Percentiles rank a stretch among this genome's conserved stretches.
Evolutionary conservation across 2,888 invertebrate genomes (phyloP).

Genomic region (Machimus rusticus): DNA sequence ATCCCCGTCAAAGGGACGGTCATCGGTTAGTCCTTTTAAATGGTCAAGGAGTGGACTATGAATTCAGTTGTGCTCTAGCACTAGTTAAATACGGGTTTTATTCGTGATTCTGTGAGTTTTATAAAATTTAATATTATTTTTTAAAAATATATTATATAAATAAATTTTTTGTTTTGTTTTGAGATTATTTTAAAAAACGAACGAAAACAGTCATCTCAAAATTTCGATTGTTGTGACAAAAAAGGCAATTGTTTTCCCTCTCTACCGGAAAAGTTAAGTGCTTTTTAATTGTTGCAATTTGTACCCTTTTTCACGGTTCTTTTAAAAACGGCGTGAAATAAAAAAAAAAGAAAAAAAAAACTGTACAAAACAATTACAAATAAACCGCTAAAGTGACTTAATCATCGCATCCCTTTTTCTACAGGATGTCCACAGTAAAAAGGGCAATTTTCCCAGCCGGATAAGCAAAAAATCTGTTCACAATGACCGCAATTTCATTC

Average conservation of each 20-base stretch:
- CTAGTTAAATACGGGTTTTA: not conserved
- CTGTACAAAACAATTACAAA: not conserved
- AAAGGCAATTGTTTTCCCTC: too few species aligned
- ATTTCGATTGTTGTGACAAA: too few species aligned
- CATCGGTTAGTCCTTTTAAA: not conserved
- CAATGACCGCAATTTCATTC: not conserved
- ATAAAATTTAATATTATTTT: not conserved
- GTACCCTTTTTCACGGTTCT: not conserved
- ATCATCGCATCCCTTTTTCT: not conserved
- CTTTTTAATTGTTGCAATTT: not conserved
- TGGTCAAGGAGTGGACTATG: not conserved
- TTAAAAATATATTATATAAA: too few species aligned
- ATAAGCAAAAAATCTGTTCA: not conserved
- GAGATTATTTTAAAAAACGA: too few species aligned
- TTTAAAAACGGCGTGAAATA: not conserved
- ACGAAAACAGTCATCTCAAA: too few species aligned
- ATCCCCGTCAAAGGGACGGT: not conserved
- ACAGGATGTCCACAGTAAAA: not conserved
- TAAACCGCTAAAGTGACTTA: not conserved
- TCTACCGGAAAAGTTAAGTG: not conserved
- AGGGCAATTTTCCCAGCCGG: not conserved
- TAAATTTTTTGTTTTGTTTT: too few species aligned
- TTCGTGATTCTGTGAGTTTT: not conserved
- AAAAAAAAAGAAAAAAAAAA: not conserved
- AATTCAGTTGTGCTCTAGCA: not conserved